Evolutionary conservation across 2,888 invertebrate species (phyloP).

Genomic region (Dolichomitus sp.): DNA sequence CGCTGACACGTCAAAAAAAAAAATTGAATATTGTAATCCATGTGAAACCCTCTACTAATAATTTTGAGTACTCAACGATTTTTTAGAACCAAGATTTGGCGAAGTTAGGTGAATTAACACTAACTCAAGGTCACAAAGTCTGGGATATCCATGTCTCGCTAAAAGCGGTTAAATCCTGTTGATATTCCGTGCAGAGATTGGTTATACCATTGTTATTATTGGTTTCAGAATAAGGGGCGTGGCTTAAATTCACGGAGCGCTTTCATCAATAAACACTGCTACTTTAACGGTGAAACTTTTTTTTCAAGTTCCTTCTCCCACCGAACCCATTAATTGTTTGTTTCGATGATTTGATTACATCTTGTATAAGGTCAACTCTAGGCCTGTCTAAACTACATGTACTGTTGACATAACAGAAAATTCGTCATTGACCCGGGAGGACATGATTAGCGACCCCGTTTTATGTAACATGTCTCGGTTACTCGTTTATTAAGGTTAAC

Average conservation of each 20-base stretch:
- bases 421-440: not conserved
- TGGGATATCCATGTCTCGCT: not conserved
- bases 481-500: not conserved
- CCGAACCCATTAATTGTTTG: not conserved
- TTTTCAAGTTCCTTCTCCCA: not conserved
- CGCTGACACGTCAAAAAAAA: no score
- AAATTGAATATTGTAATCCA: not conserved
- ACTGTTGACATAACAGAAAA: not conserved
- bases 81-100: not conserved
- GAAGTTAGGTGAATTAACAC: not conserved
- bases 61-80: not conserved
- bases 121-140: not conserved
- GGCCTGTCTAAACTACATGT: not conserved
- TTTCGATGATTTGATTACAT: not conserved
- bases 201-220: conserved; percentile 6
- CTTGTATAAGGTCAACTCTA: conserved; percentile 3
- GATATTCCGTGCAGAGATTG: not conserved
- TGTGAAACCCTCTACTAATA: not conserved
- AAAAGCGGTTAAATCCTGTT: not conserved
- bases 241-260: not conserved
- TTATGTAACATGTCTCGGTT: not conserved
- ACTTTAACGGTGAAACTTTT: not conserved
- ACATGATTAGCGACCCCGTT: not conserved
- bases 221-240: not conserved
- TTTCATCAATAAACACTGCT: not conserved